These are phyloP conservation scores for Prietella phreatophila DNA, from an alignment of 2,113 vertebrate species.

Conservation along the genomic window DNA sequence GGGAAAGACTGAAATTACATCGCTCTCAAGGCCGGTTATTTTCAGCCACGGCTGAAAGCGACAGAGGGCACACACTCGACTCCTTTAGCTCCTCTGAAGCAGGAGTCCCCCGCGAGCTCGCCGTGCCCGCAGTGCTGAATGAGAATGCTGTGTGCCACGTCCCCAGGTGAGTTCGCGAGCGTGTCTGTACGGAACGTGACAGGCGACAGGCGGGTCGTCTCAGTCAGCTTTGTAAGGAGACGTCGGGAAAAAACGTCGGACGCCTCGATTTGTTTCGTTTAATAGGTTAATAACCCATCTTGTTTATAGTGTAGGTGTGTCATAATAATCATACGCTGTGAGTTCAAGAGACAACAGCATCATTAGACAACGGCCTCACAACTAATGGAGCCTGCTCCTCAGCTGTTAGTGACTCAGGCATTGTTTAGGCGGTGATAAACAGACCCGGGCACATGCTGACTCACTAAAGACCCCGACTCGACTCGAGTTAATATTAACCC, in stretches of 20 bases:
- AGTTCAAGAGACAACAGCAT: neutral
- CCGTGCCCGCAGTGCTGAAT: constrained; percentile 60
- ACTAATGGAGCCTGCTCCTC: constrained; percentile 17
- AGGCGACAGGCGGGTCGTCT: constrained; percentile 34
- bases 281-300: neutral
- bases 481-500: constrained; percentile 36
- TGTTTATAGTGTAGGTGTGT: neutral
- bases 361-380: neutral
- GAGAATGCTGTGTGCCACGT: constrained; percentile 75
- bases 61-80: constrained; percentile 73
- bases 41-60: constrained; percentile 68
- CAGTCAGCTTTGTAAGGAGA: constrained; percentile 28
- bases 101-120: constrained; percentile 63
- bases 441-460: constrained; percentile 29
- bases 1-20: constrained; percentile 84
- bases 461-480: constrained; percentile 21
- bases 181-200: constrained; percentile 14
- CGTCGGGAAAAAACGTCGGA: constrained; percentile 43
- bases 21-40: constrained; percentile 76
- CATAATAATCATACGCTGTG: neutral
- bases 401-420: constrained; percentile 32
- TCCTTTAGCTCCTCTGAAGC: constrained; percentile 63
- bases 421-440: constrained; percentile 20
- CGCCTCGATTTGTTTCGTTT: neutral
- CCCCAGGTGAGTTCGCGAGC: constrained; percentile 69